Base-by-base conservation (phyloP, 2,113 vertebrate genomes). In the Talpa occidentalis region DNA sequence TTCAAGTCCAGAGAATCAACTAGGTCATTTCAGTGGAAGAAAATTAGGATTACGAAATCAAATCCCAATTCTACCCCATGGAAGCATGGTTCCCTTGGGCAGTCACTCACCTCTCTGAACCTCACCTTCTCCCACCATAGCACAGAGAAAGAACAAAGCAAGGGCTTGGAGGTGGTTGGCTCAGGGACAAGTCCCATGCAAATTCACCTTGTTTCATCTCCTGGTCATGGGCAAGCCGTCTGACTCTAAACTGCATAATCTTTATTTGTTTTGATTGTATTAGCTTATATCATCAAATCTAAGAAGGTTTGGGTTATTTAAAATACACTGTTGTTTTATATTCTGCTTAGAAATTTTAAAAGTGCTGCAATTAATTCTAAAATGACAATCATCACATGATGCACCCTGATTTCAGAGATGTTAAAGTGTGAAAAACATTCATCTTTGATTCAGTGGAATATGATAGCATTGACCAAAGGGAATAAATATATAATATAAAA, bases 251-350 rank as follows among this genome's bases (percentile, higher is more conserved):
- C 62, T 37, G 19, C 37, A 88, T 24, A 32, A n/a, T 88, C 44
- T 56, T 91, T 21, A 49, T 85, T 94, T 89, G 35, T 37, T 94
- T 40, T 56, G 35, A 56, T 52, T 67, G 17, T 37, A 62, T 74
- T 49, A 67, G 8, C 83, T 93, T 56, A 69, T 54, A 54, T 32
- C n/a, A 64, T 86, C 40, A 95, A 56, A 56, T 62, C 21, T 56
- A 78, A 76, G 28, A 74, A 42, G 30, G 14, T 47, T 24, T 40
- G 37, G 37, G 26, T 66, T 82, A 30, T 77, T 83, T 88, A 47
- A 93, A 80, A 95, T 70, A 17, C n/a, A 81, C 37, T 17, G 67
- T 69, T 91, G 80, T 35, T 79, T 90, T 62, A 70, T 44, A 22
- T 83, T 93, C 59, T 32, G 69, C 52, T 67, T 91, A 56, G 40